Evolutionary conservation across 2,113 vertebrate genomes (phyloP).

Genomic region (Malurus elegans): DNA sequence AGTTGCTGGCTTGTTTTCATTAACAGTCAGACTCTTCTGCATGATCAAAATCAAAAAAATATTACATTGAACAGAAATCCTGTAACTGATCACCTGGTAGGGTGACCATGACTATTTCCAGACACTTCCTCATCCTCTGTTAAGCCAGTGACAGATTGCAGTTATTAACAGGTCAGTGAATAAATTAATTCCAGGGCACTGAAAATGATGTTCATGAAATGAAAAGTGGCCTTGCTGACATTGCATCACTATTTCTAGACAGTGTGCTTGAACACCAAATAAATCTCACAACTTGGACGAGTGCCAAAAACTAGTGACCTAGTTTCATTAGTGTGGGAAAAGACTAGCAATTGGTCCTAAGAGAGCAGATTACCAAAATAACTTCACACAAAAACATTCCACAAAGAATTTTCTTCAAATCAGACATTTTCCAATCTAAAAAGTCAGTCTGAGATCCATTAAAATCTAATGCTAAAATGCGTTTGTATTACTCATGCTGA

Average conservation of each 20-base stretch:
- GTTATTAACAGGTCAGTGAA: slow-evolving; percentile 68
- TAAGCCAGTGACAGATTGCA: slow-evolving; percentile 53
- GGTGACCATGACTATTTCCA: slow-evolving; percentile 48
- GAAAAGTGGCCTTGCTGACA: slow-evolving; percentile 69
- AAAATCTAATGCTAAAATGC: background rate
- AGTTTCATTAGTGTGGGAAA: slow-evolving; percentile 69
- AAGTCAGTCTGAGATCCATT: background rate
- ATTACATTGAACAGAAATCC: slow-evolving; percentile 20
- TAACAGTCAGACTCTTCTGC: background rate
- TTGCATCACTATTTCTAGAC: slow-evolving; percentile 72
- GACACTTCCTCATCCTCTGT: slow-evolving; percentile 40
- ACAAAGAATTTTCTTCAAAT: background rate
- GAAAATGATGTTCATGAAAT: slow-evolving; percentile 66
- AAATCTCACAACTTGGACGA: slow-evolving; percentile 58
- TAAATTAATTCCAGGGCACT: slow-evolving; percentile 71
- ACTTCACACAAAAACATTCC: slow-evolving; percentile 3
- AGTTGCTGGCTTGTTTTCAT: background rate
- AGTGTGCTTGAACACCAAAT: slow-evolving; percentile 55
- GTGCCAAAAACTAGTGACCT: slow-evolving; percentile 72
- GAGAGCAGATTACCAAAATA: slow-evolving; percentile 53
- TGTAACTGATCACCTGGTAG: slow-evolving; percentile 32
- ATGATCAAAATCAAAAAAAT: slow-evolving; percentile 29
- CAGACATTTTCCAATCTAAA: background rate
- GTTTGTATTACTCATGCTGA: background rate
- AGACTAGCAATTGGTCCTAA: slow-evolving; percentile 44